phyloP scores from a whole-genome alignment of 2,113 vertebrate genomes.

The Hydropotes inermis region DNA sequence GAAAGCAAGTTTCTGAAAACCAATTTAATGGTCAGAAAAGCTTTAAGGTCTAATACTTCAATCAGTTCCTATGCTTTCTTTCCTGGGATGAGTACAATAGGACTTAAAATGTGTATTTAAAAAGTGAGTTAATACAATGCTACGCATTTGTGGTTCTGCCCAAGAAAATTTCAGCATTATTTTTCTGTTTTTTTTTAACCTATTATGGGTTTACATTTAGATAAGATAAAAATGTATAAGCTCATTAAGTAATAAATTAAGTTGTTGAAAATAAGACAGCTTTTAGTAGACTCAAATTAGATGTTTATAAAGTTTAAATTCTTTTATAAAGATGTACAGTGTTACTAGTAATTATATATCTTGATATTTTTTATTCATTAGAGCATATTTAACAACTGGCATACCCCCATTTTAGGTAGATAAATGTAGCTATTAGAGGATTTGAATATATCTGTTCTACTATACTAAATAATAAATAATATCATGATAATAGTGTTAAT shows the following conservation, averaged over 20 bases:
- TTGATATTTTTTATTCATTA: background rate
- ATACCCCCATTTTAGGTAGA: background rate
- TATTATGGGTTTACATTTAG: conserved; percentile 15
- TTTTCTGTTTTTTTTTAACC: conserved; percentile 28
- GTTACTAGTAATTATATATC: background rate
- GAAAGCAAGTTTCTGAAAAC: conserved; percentile 61
- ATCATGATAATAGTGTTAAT: background rate
- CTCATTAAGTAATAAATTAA: background rate
- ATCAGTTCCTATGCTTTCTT: conserved; percentile 59
- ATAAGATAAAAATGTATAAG: background rate
- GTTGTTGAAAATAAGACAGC: background rate
- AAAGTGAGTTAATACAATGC: background rate
- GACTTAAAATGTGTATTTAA: conserved; percentile 46
- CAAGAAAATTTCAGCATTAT: conserved; percentile 22
- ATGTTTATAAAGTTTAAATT: conserved; percentile 10
- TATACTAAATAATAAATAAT: background rate
- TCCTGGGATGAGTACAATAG: conserved; percentile 49
- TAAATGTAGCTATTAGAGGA: background rate
- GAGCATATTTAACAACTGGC: background rate
- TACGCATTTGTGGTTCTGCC: conserved; percentile 11
- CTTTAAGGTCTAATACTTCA: conserved; percentile 66
- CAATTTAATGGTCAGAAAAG: conserved; percentile 70
- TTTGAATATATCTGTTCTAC: background rate
- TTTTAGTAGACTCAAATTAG: background rate
- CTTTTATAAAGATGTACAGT: background rate